phyloP scores from a whole-genome alignment of 2,888 invertebrate genomes.

The Andrena flavipes region DNA sequence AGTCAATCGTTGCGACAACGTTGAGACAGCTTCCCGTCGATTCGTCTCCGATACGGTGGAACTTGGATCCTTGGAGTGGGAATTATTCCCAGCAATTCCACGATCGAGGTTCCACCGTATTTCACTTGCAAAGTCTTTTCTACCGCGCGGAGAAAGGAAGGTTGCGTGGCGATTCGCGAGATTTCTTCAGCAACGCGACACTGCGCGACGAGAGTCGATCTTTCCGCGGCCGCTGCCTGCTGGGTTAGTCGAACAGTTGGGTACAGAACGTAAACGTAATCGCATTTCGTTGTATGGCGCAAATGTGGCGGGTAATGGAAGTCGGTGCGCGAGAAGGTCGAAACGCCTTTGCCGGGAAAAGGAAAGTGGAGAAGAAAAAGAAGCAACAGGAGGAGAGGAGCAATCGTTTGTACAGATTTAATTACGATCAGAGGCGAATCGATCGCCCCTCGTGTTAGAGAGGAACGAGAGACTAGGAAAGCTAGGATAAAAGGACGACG shows the following conservation, averaged over 20 bases:
- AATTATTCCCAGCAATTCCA: no score
- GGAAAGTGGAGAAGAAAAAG: background rate
- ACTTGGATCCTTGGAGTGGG: no score
- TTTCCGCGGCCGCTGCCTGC: constrained; percentile 22
- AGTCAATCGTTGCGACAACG: no score
- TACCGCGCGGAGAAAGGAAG: no score
- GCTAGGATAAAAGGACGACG: constrained; percentile 9
- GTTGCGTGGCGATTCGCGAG: no score
- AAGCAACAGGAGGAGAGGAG: background rate
- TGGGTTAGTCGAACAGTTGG: constrained; percentile 36
- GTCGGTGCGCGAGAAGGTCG: constrained; percentile 31
- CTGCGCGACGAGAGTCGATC: constrained; percentile 43
- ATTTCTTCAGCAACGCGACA: constrained; percentile 15
- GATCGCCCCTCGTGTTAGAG: constrained; percentile 8
- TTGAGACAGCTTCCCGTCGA: no score
- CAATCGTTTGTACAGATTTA: constrained; percentile 16
- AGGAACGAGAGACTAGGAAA: constrained; percentile 20
- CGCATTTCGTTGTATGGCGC: constrained; percentile 60
- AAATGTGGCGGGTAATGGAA: constrained; percentile 42
- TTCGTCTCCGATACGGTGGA: no score
- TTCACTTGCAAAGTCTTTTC: no score
- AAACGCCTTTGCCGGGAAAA: background rate
- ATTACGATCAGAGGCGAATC: constrained; percentile 24
- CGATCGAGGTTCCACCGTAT: no score
- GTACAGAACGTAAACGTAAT: constrained; percentile 50